Conservation (phyloP, 2,797 vertebrate species). For the Sebastes paucispinis region DNA sequence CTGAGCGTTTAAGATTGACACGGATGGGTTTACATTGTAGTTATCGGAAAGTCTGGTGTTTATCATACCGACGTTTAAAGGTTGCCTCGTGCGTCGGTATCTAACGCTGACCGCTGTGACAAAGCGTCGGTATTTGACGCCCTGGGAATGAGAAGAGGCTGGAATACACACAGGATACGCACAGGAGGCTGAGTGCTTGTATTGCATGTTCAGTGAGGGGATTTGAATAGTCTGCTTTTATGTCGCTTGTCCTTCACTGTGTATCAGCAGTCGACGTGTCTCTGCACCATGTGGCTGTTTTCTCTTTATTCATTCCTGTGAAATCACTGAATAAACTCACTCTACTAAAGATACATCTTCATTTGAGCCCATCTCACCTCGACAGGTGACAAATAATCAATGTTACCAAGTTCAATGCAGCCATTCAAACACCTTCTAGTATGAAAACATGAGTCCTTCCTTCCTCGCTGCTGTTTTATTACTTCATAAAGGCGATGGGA, state of each 20-base stretch:
- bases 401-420: neutral
- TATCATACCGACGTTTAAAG: too few species aligned
- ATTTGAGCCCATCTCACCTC: neutral
- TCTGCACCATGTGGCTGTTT: neutral
- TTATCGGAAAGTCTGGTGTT: too few species aligned
- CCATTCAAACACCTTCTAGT: neutral
- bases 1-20: too few species aligned
- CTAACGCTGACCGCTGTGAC: too few species aligned
- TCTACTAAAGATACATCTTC: neutral
- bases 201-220: neutral
- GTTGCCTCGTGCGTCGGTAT: too few species aligned
- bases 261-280: neutral
- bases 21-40: too few species aligned
- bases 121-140: too few species aligned
- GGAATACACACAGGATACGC: neutral
- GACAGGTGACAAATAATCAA: neutral
- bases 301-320: neutral
- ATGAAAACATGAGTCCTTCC: constrained; percentile 11
- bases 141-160: too few species aligned
- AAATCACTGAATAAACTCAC: neutral
- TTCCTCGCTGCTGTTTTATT: constrained; percentile 18
- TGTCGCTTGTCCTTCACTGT: neutral
- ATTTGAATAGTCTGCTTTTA: neutral
- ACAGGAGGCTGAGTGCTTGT: neutral
- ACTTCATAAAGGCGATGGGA: constrained; percentile 57